Conservation (phyloP, 2,888 invertebrate genomes). For the Clunio marinus region DNA sequence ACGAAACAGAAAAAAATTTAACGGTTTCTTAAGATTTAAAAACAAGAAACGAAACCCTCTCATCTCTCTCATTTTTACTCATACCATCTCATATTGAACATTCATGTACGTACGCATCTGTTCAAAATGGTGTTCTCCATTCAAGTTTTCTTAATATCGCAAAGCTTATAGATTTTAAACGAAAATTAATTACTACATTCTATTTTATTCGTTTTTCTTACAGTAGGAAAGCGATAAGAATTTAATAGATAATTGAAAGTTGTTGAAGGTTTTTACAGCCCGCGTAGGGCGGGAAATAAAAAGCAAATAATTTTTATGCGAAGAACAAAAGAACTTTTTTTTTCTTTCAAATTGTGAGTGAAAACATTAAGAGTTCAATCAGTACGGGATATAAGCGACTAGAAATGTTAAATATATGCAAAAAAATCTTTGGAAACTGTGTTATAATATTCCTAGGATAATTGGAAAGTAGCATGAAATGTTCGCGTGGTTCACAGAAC, state of each 20-base stretch:
- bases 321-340: conserved; percentile 2
- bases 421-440: neutral
- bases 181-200: too few relatives aligned
- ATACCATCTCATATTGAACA: too few relatives aligned
- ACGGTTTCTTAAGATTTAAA: neutral
- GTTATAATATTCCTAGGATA: too few relatives aligned
- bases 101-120: too few relatives aligned
- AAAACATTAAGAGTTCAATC: neutral
- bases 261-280: neutral
- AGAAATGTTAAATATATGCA: neutral
- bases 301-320: neutral
- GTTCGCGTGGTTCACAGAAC: neutral
- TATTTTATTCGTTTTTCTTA: too few relatives aligned
- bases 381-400: neutral
- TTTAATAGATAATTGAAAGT: neutral
- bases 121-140: too few relatives aligned
- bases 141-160: too few relatives aligned
- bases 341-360: conserved; percentile 15
- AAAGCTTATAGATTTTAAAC: too few relatives aligned
- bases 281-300: neutral
- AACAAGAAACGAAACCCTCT: too few relatives aligned
- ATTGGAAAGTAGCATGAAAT: neutral
- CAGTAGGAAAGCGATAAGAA: neutral
- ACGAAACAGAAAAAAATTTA: neutral
- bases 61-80: too few relatives aligned